Base-by-base conservation (phyloP, 2,797 vertebrate genomes). In the Monodelphis domestica region DNA sequence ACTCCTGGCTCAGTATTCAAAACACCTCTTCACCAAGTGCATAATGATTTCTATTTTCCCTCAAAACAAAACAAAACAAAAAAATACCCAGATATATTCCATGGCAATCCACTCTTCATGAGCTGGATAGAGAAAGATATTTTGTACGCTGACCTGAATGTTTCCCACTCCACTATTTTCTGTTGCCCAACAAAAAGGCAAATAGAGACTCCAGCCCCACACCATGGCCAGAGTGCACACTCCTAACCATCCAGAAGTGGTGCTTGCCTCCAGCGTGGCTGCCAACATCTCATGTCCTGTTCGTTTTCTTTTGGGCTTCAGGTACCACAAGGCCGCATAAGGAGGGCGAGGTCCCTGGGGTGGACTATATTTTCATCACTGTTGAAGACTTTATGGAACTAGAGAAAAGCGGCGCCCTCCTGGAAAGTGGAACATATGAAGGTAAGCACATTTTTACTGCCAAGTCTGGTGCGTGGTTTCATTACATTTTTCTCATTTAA, bases 361-460 rank as follows among this genome's bases (percentile, higher is more conserved):
- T 99, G 98, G 99, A 99, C 98, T 99, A 99, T 98, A 99, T 99
- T 98, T 99, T 99, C 96, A 99, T 99, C 98, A 99, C 99, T 54
- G 98, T 99, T 97, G 99, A 99, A 98, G 99, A 99, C 97, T 99
- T 99, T 99, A 99, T 99, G 99, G 99, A 99, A 99, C 97, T 99
- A 98, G 99, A 99, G 99, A 99, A 99, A 98, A 99, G 99, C 96
- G 99, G 99, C 95, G 99, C 99, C 98, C 98, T 99, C 94, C 98
- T 99, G 95, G 99, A 99, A 99, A 99, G 99, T 33, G 99, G 99
- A 98, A 99, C 99, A 56, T 99, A 99, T 99, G 99, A 99, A 99
- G 99, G 99, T 99, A 98, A 98, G 98, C 33, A 59, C 0, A 0
- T 0, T 21, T 91, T 54, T 26, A 12, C 54, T 89, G 91, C 28